Base-by-base conservation (phyloP, 2,113 vertebrate genomes). In the Chinchilla lanigera region DNA sequence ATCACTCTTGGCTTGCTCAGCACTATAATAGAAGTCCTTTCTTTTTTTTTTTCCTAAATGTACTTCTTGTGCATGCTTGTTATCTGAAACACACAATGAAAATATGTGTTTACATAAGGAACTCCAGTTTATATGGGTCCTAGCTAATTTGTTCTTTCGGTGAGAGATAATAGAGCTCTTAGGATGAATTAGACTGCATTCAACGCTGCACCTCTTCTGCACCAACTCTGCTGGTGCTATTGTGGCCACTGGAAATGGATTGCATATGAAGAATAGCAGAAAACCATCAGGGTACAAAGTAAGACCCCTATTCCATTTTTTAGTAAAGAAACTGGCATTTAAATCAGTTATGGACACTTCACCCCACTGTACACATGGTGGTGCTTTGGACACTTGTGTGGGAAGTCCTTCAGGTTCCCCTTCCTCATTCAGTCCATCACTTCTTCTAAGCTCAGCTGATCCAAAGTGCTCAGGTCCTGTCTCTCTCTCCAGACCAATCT, bases 41-140 rank as follows among this genome's bases (percentile, higher is more conserved):
- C 84, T 89, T 92, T 86, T 89, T 84, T 89, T 92, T 88, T 78
- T 85, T 90, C 75, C 38, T 93, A 95, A 96, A 89, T 96, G 33
- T 50, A 52, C 28, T 92, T 73, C 78, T 58, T 69, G 47, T 78
- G 50, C 28, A 30, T 58, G 56, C 83, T 94, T 90, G 14, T 82
- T 95, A 75, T 56, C 50, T 95, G 56, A 69, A 85, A 71, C 47
- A 82, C 7, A 50, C 44, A 82, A 73, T 90, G 17, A 88, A 92
- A 47, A 77, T 94, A 63, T 44, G 63, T 93, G 58, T 52, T 90
- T 84, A 33, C n/a, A 84, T 52, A 90, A 94, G 94, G 44, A 22
- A 75, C 69, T 95, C n/a, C 30, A 67, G 38, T 73, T 86, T 83
- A n/a, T 92, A 56, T 84, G 44, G 24, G n/a, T 65, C 17, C 30